A percentile compares a stretch with the other conserved stretches of the same genome.
These are phyloP conservation scores for Heloderma charlesbogerti DNA, from an alignment of 2,113 vertebrate species.

Conservation along the genomic window DNA sequence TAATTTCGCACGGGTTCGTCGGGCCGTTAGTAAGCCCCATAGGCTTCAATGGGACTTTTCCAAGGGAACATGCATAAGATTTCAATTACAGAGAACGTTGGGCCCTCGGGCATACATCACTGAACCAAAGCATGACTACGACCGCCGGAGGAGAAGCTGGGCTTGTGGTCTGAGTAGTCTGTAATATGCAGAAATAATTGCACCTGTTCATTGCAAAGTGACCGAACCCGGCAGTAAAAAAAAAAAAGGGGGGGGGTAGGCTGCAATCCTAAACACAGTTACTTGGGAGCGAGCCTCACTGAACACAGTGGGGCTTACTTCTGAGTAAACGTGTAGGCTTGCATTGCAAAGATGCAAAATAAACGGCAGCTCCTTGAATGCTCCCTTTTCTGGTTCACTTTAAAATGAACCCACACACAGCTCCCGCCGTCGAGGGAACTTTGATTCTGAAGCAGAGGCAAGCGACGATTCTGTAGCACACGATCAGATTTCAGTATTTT, in stretches of 20 bases:
- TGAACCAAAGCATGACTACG: background rate
- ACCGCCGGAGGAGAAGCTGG: background rate
- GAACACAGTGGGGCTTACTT: no score
- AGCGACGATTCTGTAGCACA: background rate
- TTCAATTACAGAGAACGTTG: background rate
- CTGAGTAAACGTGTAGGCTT: no score
- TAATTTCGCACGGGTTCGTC: background rate
- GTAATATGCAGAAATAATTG: background rate
- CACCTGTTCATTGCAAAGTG: background rate
- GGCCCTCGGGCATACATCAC: background rate
- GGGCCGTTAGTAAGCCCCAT: background rate
- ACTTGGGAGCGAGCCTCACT: no score
- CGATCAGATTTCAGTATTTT: constrained; percentile 11
- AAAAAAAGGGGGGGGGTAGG: background rate
- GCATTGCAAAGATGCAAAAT: background rate
- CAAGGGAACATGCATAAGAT: background rate
- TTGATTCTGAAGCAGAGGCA: constrained; percentile 15
- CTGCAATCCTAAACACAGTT: no score
- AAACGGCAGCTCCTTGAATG: background rate
- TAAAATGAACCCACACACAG: no score
- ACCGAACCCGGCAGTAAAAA: no score
- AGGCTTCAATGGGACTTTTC: background rate
- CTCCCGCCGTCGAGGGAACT: background rate
- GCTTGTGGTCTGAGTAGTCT: background rate
- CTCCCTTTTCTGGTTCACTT: background rate